Evolutionary conservation across 1,140 invertebrate genomes (phyloP), one percentile per base, ranked within the genome.

Genomic region (Dreissena polymorpha): DNA sequence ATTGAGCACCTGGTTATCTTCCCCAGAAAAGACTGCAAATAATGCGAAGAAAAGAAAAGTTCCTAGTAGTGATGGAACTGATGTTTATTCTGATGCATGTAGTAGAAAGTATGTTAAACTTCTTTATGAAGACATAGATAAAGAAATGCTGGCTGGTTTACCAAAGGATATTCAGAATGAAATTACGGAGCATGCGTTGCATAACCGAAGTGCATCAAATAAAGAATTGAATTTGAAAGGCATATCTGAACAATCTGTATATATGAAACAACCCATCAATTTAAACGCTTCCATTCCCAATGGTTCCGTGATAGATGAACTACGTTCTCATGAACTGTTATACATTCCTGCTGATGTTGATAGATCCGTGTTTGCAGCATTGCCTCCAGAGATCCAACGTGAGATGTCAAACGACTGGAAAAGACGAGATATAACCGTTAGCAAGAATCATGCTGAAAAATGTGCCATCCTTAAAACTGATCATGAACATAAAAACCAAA

Each of bases 321-420:
- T 21, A 14, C 18, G 10, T 63, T 64, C 13, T 14, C n/a, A 25
- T 21, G 55, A 80, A 39, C 7, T 13, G 23, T 1, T 68, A 10
- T 6, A 13, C 29, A 51, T 82, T 16, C 79, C 79, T 50, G 8
- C 18, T 65, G 50, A 68, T 55, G 53, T 86, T 23, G 85, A 80
- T 29, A 29, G 63, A 6, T 68, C 68, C 10, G 79, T 86, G 14
- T 86, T 86, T 70, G n/a, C 29, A 8, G 63, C 51, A n/a, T 65
- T 86, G n/a, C 85, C 85, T 25, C 55, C 60, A 51, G 83, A 82
- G 8, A 82, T 86, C 67, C 83, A 85, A 63, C 21, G 77, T n/a
- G 85, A 86, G 63, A 27, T 86, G 21, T 51, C 77, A 3, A 55
- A 23, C n/a, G 83, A 86, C 18, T 82, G 79, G 79, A 82, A 71